phyloP scores from a whole-genome alignment of 2,113 vertebrate genomes.

The Spea multiplicata region DNA sequence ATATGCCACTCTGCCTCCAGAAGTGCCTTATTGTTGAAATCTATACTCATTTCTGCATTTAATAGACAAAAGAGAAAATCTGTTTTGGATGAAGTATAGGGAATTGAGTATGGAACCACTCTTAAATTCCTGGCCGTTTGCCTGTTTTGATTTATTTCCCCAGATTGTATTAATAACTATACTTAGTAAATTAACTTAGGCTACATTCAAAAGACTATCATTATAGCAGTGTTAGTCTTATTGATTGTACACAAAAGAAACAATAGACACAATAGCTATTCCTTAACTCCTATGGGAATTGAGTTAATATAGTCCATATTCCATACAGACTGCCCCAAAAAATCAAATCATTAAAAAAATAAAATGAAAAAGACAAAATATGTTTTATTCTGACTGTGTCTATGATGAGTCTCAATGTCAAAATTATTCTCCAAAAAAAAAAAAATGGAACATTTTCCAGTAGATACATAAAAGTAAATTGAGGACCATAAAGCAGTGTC shows the following conservation, averaged over 20 bases:
- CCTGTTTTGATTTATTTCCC: not conserved
- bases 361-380: conserved; percentile 2
- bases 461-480: conserved; percentile 34
- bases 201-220: conserved; percentile 10
- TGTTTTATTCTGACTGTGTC: conserved; percentile 18
- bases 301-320: conserved; percentile 20
- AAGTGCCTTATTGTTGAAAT: too few species aligned
- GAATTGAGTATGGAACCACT: too few species aligned
- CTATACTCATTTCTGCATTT: too few species aligned
- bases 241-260: conserved; percentile 29
- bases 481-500: conserved; percentile 37
- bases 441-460: conserved; percentile 21
- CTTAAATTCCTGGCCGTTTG: too few species aligned
- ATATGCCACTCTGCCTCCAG: too few species aligned
- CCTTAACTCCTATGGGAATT: conserved; percentile 4
- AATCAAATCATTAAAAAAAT: not conserved
- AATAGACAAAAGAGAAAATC: too few species aligned
- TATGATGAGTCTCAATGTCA: conserved; percentile 20
- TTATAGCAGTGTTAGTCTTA: conserved; percentile 23
- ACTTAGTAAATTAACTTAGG: conserved; percentile 10
- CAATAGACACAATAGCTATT: conserved; percentile 14
- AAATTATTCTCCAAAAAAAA: conserved; percentile 22
- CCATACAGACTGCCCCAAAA: not conserved
- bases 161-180: not conserved
- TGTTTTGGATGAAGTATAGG: too few species aligned